Evolutionary conservation across 1,140 invertebrate genomes (phyloP).

Genomic region (Tetramorium simillimum): DNA sequence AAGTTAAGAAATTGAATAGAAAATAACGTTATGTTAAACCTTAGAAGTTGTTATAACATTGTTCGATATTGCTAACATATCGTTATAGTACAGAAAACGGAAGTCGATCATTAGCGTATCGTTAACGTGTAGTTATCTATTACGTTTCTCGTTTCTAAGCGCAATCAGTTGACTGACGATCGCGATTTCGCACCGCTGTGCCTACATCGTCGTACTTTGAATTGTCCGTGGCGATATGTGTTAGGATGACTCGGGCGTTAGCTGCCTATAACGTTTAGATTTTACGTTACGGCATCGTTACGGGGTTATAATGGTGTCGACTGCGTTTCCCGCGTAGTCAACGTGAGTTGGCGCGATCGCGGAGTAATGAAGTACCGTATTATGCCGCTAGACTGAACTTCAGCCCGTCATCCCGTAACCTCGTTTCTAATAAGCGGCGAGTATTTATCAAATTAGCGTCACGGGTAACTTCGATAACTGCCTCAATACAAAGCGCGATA

Average conservation of each 20-base stretch:
- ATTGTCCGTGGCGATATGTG: not conserved
- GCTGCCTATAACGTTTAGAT: conserved; percentile 39
- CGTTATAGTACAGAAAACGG: not conserved
- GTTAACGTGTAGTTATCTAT: not conserved
- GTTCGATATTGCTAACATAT: not conserved
- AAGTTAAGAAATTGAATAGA: not conserved
- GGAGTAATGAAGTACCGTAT: conserved; percentile 52
- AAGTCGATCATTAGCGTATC: not conserved
- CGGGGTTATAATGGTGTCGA: not conserved
- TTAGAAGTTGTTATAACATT: not conserved
- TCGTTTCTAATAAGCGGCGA: conserved; percentile 61
- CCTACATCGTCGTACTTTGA: conserved; percentile 1
- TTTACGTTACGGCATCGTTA: conserved; percentile 35
- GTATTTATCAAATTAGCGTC: conserved; percentile 62
- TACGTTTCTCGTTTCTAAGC: not conserved
- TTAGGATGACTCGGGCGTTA: conserved; percentile 1
- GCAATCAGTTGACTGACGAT: not conserved
- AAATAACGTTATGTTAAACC: not conserved
- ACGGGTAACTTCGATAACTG: conserved; percentile 57
- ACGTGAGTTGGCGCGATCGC: conserved; percentile 35
- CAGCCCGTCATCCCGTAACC: conserved; percentile 32
- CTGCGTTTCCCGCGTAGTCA: conserved; percentile 25
- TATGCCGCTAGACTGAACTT: conserved; percentile 50
- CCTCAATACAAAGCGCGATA: conserved; percentile 51
- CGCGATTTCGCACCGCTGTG: not conserved